Conservation (phyloP, 2,888 invertebrate species). For the Lochmaea crataegi region DNA sequence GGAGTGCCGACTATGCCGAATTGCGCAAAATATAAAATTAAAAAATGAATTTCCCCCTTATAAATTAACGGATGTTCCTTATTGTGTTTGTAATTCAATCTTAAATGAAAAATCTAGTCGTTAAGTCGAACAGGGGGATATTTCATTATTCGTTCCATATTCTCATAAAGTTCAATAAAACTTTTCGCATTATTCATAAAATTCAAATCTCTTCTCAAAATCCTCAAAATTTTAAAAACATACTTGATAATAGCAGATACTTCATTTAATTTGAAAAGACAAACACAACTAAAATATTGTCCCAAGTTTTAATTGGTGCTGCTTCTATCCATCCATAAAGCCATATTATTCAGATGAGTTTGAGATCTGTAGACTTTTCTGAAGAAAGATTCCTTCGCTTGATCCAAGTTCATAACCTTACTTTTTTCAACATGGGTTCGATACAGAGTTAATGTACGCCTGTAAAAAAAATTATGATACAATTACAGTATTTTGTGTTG, state of each 20-base stretch:
- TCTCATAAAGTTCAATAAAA: not conserved
- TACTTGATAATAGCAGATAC: conserved; percentile 3
- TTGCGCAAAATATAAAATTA: no score
- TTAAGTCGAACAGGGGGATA: not conserved
- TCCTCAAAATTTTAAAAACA: conserved; percentile 1
- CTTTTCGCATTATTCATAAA: not conserved
- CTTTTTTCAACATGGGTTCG: not conserved
- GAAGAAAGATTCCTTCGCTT: not conserved
- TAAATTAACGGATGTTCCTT: no score
- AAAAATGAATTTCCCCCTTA: no score
- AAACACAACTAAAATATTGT: conserved; percentile 18
- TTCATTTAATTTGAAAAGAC: conserved; percentile 5
- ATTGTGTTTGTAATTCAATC: not conserved
- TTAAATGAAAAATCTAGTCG: not conserved
- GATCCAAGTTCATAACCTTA: conserved; percentile 3
- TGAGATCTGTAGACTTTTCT: not conserved
- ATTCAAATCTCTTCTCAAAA: not conserved
- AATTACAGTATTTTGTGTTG: no score
- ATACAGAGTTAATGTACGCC: no score
- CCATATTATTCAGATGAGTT: conserved; percentile 24
- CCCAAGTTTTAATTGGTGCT: conserved; percentile 33
- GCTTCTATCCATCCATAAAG: conserved; percentile 23
- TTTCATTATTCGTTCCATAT: not conserved
- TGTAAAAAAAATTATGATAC: no score
- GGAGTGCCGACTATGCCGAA: no score